These are phyloP conservation scores for Dendrolimus kikuchii DNA, from an alignment of 1,140 invertebrate genomes.

Conservation along the genomic window DNA sequence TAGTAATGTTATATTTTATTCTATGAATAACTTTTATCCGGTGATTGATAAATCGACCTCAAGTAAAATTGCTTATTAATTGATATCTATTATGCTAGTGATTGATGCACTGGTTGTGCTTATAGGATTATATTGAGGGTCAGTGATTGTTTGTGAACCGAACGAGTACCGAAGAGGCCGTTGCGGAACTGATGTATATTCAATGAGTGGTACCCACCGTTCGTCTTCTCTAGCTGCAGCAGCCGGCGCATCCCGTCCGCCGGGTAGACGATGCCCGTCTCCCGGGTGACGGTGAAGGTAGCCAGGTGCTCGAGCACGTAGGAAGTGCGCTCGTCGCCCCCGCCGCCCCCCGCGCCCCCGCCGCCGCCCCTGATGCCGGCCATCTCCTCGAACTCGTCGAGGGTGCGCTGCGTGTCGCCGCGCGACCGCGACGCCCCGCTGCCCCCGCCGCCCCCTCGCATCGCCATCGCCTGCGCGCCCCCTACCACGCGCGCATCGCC, in stretches of 20 bases:
- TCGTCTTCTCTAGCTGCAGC: slow-evolving; percentile 96
- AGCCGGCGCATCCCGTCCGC: slow-evolving; percentile 96
- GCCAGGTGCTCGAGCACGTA: slow-evolving; percentile 97
- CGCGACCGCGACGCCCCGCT: slow-evolving; percentile 19
- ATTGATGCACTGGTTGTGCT: too few species aligned
- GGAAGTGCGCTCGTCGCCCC: slow-evolving; percentile 76
- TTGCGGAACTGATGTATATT: too few species aligned
- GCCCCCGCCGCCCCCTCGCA: slow-evolving; percentile 16
- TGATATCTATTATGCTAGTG: too few species aligned
- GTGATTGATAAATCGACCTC: too few species aligned
- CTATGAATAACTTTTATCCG: too few species aligned
- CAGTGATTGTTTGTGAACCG: too few species aligned
- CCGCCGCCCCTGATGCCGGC: slow-evolving; percentile 41
- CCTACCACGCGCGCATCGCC: slow-evolving; percentile 3
- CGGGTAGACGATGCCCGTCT: slow-evolving; percentile 89
- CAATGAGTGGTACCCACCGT: slow-evolving; percentile 71
- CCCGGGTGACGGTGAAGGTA: slow-evolving; percentile 94
- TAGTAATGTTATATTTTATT: too few species aligned
- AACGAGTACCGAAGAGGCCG: too few species aligned
- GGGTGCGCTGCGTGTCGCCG: slow-evolving; percentile 31
- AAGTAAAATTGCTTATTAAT: too few species aligned
- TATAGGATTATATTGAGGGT: too few species aligned
- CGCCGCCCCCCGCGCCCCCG: slow-evolving; percentile 42
- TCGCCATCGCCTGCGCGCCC: slow-evolving; percentile 18
- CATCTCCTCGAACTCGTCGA: slow-evolving; percentile 61